Base-by-base conservation (phyloP, 2,888 invertebrate genomes). In the Drosophila paracracens region DNA sequence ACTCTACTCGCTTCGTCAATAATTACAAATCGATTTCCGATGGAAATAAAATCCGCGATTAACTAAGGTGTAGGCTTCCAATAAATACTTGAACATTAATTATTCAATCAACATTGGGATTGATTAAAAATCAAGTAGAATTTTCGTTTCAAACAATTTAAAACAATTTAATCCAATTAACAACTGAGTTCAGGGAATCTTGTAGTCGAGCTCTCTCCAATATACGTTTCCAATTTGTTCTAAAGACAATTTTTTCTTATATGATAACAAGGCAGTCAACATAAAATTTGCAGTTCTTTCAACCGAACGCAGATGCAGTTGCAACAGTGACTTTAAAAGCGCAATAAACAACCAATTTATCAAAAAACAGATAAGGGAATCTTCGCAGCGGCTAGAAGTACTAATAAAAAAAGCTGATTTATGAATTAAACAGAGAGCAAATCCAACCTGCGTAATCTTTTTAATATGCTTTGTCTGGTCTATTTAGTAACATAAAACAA, bases 361-460 rank as follows among this genome's bases (percentile, higher is more conserved):
- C 16, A 7, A 2, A 11, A 7, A 3, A 21, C 0, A 63, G 62
- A 75, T 74, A 69, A 63, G 4, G 0, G 0, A 40, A 25, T 51
- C 36, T 63, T 67, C 25, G 16, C 7, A 6, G 13, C n/a, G 38
- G 62, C 16, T 27, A 40, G 11, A 6, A 6, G 36, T 40, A 18
- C 8, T 25, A 62, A 46, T 62, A 43, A 51, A 63, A 51, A 54
- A 48, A 62, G 61, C 63, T 66, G 67, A 57, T 57, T 36, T 25
- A 27, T 18, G 27, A 18, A 29, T 16, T 7, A 1, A 8, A 27
- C 18, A 29, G 4, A 46, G 27, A 5, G 10, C 2, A 18, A 40
- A 6, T 6, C 7, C 1, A 10, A 43, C 38, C 0, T 18, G 10
- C 11, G 21, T 77, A 31, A 77, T 71, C 77, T 54, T n/a, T 50